Conservation (phyloP, 2,888 invertebrate species). For the Abrostola tripartita region DNA sequence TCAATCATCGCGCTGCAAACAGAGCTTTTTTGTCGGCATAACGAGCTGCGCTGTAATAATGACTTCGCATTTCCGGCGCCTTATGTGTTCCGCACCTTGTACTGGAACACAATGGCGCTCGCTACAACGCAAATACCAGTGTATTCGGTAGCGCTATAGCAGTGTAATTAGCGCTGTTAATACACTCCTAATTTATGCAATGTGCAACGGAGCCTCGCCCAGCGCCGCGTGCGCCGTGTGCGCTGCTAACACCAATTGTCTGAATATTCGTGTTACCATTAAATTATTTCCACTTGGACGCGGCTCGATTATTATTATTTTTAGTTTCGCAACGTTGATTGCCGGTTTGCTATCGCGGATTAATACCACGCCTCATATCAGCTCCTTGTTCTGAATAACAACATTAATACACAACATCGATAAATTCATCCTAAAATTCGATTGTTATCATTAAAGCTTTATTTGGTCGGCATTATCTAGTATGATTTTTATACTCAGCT, state of each 20-base stretch:
- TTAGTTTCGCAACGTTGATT: slow-evolving; percentile 70
- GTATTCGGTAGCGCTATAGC: slow-evolving; percentile 72
- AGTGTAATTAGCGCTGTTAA: slow-evolving; percentile 77
- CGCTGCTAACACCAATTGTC: slow-evolving; percentile 60
- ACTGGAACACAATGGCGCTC: slow-evolving; percentile 69
- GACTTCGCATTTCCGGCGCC: slow-evolving; percentile 74
- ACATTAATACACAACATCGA: slow-evolving; percentile 63
- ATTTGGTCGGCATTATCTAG: slow-evolving; percentile 62
- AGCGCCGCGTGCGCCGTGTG: slow-evolving; percentile 27
- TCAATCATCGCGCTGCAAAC: slow-evolving; percentile 76
- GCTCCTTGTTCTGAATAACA: slow-evolving; percentile 69
- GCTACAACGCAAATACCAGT: slow-evolving; percentile 65
- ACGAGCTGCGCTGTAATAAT: slow-evolving; percentile 78
- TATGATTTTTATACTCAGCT: slow-evolving; percentile 70
- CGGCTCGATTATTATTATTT: slow-evolving; percentile 65
- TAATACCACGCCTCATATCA: slow-evolving; percentile 66
- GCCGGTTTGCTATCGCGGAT: slow-evolving; percentile 63
- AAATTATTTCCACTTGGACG: slow-evolving; percentile 71
- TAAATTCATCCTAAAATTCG: slow-evolving; percentile 64
- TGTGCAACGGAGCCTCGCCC: slow-evolving; percentile 60
- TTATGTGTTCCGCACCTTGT: slow-evolving; percentile 63
- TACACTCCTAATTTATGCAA: slow-evolving; percentile 71
- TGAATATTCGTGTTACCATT: slow-evolving; percentile 68
- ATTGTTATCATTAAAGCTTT: slow-evolving; percentile 65
- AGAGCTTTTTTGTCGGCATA: slow-evolving; percentile 76